phyloP scores from a whole-genome alignment of 2,113 vertebrate genomes.

The Gavia stellata region DNA sequence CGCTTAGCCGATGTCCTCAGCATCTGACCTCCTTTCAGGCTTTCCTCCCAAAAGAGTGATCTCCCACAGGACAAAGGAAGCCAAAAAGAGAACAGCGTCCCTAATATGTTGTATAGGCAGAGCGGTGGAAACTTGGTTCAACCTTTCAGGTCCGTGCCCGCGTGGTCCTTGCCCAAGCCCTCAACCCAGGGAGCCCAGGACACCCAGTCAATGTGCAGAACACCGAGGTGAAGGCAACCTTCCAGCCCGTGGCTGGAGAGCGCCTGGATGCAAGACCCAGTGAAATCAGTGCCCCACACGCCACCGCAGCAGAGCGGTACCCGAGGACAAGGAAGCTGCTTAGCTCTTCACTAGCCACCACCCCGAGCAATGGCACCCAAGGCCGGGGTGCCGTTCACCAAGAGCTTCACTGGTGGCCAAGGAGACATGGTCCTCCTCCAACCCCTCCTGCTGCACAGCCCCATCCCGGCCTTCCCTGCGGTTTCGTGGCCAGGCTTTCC shows the following conservation, averaged over 20 bases:
- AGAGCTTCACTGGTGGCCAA: neutral
- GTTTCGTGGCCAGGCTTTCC: neutral
- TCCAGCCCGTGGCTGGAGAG: neutral
- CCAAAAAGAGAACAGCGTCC: neutral
- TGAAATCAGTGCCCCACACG: rapidly evolving
- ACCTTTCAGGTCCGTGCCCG: neutral
- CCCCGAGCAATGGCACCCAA: rapidly evolving
- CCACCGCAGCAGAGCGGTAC: neutral
- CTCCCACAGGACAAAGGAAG: neutral
- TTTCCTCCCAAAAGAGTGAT: neutral
- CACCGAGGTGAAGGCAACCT: neutral
- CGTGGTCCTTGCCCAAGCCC: neutral
- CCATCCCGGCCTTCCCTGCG: neutral
- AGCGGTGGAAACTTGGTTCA: neutral
- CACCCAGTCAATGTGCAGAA: neutral
- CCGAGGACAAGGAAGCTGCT: neutral
- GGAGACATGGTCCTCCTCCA: neutral
- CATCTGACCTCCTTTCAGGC: neutral
- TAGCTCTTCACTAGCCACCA: neutral
- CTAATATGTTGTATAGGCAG: rapidly evolving
- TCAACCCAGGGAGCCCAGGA: neutral
- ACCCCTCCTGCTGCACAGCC: neutral
- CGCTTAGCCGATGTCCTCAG: neutral
- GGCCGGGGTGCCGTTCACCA: rapidly evolving
- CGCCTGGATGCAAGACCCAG: rapidly evolving